Base-by-base conservation (phyloP, 2,888 invertebrate species). In the Idaea biselata region DNA sequence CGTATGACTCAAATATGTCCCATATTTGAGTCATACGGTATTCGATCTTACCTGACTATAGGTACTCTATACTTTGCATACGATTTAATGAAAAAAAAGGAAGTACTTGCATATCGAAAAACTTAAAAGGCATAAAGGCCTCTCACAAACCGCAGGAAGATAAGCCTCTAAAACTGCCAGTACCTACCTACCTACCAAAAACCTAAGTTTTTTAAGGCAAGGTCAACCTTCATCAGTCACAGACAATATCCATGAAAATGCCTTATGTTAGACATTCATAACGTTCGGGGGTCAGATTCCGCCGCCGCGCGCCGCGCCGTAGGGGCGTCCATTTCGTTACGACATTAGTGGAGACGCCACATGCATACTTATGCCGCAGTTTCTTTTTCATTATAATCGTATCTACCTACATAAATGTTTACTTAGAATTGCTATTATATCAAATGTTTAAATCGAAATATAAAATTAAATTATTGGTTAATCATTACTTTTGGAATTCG, bases 231-330 rank as follows among this genome's bases (percentile, higher is more conserved):
- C 56, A 70, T 63, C 78, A 77, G 65, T 66, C 69, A 58, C 64
- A 68, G 60, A 63, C 67, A 73, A 71, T 66, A 73, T 77, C 75
- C 72, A 80, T 78, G 75, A 80, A 78, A 77, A 82, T 81, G 73
- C 78, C 77, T 73, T 70, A 71, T 71, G 72, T 76, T 77, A 79
- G 79, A 76, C 79, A 81, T 81, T 82, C 78, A 81, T 79, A 77
- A 76, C 73, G 75, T 76, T 73, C 75, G 69, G 70, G 66, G 73
- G 68, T 56, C 68, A 68, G 68, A 79, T 77, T 76, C 76, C 77
- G 63, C 55, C 61, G 61, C 58, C 62, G 67, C 67, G 66, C 44
- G 2, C 14, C 77, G 63, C 55, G 63, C 55, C 61, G 61, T 58
- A 61, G 67, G 66, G 66, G 71, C 63, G 61, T 53, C 65, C 64